Percentiles rank a stretch among this genome's conserved stretches.
phyloP scores from a whole-genome alignment of 2,888 invertebrate species.

The Stegana nigrithorax region DNA sequence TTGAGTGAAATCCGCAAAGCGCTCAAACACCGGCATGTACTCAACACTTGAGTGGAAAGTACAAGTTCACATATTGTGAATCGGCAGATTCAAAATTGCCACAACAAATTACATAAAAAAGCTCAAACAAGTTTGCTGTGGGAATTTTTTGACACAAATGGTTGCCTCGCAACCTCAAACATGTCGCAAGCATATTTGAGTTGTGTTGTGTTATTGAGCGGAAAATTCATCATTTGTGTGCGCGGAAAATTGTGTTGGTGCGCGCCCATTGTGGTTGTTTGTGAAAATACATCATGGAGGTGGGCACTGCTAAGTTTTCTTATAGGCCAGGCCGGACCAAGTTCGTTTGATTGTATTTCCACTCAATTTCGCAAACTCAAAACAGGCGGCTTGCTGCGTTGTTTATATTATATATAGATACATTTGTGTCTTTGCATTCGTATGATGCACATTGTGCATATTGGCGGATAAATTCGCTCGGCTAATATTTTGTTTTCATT shows the following conservation, averaged over 20 bases:
- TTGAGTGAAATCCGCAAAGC: no score
- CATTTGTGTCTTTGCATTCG: slow-evolving; percentile 34
- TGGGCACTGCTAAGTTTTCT: slow-evolving; percentile 64
- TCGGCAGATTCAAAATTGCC: no score
- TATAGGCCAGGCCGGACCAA: slow-evolving; percentile 52
- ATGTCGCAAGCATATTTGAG: slow-evolving; percentile 53
- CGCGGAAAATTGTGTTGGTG: slow-evolving; percentile 33
- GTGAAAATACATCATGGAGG: slow-evolving; percentile 64
- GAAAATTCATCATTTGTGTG: slow-evolving; percentile 14
- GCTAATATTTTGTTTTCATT: background rate
- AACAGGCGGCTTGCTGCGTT: slow-evolving; percentile 15
- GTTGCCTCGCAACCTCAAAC: no score
- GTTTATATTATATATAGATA: slow-evolving; percentile 13
- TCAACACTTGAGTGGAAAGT: no score
- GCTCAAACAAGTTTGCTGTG: no score
- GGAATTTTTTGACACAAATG: no score
- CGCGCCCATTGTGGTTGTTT: slow-evolving; percentile 4
- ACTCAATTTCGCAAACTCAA: slow-evolving; percentile 39
- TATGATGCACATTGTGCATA: background rate
- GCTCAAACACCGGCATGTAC: no score
- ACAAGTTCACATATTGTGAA: no score
- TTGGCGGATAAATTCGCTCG: background rate
- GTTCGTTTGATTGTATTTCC: slow-evolving; percentile 32
- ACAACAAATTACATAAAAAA: no score
- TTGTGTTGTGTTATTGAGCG: slow-evolving; percentile 8